A percentile compares a stretch with the other conserved stretches of the same genome.
Evolutionary conservation across 2,888 invertebrate genomes (phyloP).

Genomic region (Archips crataeganus): DNA sequence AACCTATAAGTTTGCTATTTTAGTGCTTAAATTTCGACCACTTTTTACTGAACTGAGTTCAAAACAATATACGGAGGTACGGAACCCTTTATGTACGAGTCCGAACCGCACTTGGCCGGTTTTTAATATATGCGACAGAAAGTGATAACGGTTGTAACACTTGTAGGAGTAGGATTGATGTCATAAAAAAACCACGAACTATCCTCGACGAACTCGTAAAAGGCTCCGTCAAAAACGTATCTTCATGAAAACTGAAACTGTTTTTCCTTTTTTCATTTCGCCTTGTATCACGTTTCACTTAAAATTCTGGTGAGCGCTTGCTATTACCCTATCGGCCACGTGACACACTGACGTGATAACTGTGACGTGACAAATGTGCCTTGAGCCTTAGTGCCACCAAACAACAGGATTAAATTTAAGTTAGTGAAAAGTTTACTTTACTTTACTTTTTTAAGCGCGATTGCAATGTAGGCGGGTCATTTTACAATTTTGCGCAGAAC

Average conservation of each 20-base stretch:
- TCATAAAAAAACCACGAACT: slow-evolving; percentile 1
- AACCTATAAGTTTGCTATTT: too few relatives aligned
- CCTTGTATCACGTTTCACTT: slow-evolving; percentile 58
- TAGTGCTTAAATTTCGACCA: too few relatives aligned
- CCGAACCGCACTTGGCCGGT: too few relatives aligned
- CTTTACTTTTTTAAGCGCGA: too few relatives aligned
- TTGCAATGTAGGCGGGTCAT: background rate
- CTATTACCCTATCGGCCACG: slow-evolving; percentile 76
- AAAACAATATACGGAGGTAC: too few relatives aligned
- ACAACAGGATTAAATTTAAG: background rate
- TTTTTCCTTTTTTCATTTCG: slow-evolving; percentile 49
- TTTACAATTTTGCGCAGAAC: too few relatives aligned
- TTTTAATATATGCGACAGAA: too few relatives aligned
- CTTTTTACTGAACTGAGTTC: too few relatives aligned
- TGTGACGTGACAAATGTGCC: slow-evolving; percentile 71
- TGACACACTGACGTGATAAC: slow-evolving; percentile 74
- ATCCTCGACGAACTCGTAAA: background rate
- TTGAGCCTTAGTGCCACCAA: slow-evolving; percentile 51
- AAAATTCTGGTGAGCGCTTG: slow-evolving; percentile 64
- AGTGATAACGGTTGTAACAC: too few relatives aligned
- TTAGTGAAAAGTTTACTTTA: background rate
- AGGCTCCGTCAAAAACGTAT: background rate
- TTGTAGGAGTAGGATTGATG: background rate
- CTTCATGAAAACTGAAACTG: slow-evolving; percentile 55
- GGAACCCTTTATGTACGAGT: too few relatives aligned